Evolutionary conservation across 2,113 vertebrate genomes (phyloP).

Genomic region (Toxotes jaculatrix): DNA sequence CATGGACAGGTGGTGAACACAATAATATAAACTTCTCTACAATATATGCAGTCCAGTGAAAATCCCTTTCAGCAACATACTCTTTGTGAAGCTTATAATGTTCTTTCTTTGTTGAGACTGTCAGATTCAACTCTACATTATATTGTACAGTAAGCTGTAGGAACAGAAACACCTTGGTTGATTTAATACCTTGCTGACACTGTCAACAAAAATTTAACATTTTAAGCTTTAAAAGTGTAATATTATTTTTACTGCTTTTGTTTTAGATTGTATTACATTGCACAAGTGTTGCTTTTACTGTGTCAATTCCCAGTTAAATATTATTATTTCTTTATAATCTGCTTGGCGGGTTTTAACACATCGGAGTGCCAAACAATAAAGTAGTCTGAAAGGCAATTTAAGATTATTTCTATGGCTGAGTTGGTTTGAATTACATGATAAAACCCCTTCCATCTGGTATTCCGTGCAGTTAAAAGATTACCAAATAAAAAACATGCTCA

Average conservation of each 20-base stretch:
- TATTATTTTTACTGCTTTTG: neutral
- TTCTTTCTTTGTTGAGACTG: neutral
- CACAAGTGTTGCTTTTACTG: neutral
- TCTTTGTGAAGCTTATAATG: constrained; percentile 12
- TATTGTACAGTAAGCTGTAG: neutral
- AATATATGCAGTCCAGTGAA: neutral
- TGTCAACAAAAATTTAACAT: neutral
- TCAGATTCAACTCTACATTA: neutral
- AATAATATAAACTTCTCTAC: constrained; percentile 11
- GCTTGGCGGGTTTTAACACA: constrained; percentile 1
- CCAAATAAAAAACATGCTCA: neutral
- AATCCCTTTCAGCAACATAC: neutral
- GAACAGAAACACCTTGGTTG: neutral
- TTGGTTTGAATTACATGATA: neutral
- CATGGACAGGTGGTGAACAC: constrained; percentile 20
- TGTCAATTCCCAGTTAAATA: constrained; percentile 2
- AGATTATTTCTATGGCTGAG: neutral
- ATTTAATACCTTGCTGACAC: constrained; percentile 6
- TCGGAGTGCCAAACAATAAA: neutral
- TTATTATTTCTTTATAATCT: constrained; percentile 5
- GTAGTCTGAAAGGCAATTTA: neutral
- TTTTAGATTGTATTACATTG: neutral
- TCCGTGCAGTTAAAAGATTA: neutral
- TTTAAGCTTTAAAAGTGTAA: neutral
- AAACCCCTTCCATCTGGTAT: neutral